Conservation (phyloP, 2,888 invertebrate genomes). For the Cosmopolites sordidus region DNA sequence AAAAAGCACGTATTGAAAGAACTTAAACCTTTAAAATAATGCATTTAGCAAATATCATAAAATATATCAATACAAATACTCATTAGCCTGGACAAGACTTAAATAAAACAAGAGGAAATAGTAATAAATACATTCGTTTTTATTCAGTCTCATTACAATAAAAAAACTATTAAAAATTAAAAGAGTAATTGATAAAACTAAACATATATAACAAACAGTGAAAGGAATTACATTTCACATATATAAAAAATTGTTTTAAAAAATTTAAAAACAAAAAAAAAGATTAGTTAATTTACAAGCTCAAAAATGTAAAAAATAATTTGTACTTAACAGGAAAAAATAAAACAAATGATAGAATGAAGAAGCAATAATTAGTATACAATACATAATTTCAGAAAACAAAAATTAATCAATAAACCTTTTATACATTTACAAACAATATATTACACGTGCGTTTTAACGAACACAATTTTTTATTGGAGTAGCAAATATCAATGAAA, state of each 20-base stretch:
- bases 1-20: slow-evolving; percentile 23
- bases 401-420: slow-evolving; percentile 7
- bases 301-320: slow-evolving; percentile 19
- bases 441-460: slow-evolving; percentile 8
- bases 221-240: slow-evolving; percentile 10
- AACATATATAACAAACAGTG: slow-evolving; percentile 20
- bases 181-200: slow-evolving; percentile 16
- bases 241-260: slow-evolving; percentile 3
- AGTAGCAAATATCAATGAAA: slow-evolving; percentile 1
- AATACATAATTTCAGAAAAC: slow-evolving; percentile 8
- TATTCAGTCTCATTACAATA: slow-evolving; percentile 45
- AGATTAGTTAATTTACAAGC: slow-evolving; percentile 11
- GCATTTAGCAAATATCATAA: slow-evolving; percentile 21
- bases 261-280: slow-evolving; percentile 12
- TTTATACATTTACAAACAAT: slow-evolving; percentile 16
- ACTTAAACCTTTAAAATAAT: slow-evolving; percentile 24
- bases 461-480: not conserved
- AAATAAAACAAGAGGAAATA: slow-evolving; percentile 11
- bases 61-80: slow-evolving; percentile 6
- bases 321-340: slow-evolving; percentile 28
- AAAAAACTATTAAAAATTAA: slow-evolving; percentile 19
- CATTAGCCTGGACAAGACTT: slow-evolving; percentile 6
- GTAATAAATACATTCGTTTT: slow-evolving; percentile 39
- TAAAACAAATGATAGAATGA: slow-evolving; percentile 14
- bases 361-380: slow-evolving; percentile 21